Percentiles rank a stretch among this genome's conserved stretches.
Evolutionary conservation across 2,113 vertebrate species (phyloP).

Genomic region (Chamaetylas fuelleborni): DNA sequence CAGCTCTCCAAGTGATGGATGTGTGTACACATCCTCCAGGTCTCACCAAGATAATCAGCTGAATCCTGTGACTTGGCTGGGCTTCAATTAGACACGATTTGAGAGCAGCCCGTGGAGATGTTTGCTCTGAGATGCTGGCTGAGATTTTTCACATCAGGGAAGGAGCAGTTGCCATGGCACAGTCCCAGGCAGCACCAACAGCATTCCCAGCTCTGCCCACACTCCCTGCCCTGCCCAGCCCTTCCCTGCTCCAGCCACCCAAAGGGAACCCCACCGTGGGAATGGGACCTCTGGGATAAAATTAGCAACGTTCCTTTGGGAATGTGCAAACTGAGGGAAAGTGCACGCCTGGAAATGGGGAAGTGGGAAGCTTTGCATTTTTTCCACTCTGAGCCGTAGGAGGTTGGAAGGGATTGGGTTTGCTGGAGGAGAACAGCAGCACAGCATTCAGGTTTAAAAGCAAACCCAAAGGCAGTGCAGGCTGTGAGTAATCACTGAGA

Average conservation of each 20-base stretch:
- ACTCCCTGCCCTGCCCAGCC: background rate
- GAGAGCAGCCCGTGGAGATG: slow-evolving; percentile 18
- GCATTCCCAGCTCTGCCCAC: background rate
- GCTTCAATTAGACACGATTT: background rate
- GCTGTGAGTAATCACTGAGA: background rate
- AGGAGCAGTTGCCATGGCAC: slow-evolving; percentile 34
- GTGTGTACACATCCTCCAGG: background rate
- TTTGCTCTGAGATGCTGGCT: slow-evolving; percentile 1
- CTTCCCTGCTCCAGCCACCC: background rate
- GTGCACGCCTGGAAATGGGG: background rate
- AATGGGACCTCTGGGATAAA: background rate
- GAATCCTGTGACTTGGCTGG: background rate
- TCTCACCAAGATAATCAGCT: slow-evolving; percentile 19
- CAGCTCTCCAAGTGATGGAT: background rate
- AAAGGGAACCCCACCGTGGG: background rate
- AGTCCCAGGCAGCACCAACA: background rate
- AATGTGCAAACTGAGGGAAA: background rate
- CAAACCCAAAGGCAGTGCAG: background rate
- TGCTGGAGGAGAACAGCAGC: background rate
- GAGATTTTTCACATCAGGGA: background rate
- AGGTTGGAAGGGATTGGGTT: background rate
- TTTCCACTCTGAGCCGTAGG: background rate
- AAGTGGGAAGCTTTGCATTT: background rate
- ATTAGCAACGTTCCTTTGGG: background rate
- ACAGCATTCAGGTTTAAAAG: background rate